Percentiles rank a stretch among this genome's conserved stretches.
These are phyloP conservation scores for Shinisaurus crocodilurus DNA, from an alignment of 2,113 vertebrate species.

Conservation along the genomic window DNA sequence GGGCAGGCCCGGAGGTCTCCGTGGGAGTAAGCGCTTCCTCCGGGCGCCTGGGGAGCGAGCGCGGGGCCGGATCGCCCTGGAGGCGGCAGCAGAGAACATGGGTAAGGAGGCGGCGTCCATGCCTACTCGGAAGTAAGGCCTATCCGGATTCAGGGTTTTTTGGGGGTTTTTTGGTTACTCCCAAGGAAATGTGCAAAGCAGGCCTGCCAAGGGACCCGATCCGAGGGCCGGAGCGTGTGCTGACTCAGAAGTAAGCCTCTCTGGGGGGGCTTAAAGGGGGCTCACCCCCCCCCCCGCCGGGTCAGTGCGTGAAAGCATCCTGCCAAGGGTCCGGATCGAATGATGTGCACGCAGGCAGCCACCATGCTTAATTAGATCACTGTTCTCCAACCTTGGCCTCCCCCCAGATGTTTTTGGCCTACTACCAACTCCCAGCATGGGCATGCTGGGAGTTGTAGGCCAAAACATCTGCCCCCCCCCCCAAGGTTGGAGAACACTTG, in stretches of 20 bases:
- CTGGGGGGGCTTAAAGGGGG: background rate
- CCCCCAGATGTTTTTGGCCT: too few species aligned
- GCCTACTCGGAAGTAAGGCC: background rate
- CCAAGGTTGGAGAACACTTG: too few species aligned
- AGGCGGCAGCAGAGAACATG: background rate
- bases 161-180: background rate
- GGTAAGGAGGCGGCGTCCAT: background rate
- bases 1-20: background rate
- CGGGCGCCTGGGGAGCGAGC: background rate
- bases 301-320: background rate
- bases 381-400: too few species aligned
- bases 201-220: too few species aligned
- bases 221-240: background rate
- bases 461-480: too few species aligned
- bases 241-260: background rate
- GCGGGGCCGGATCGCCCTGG: too few species aligned
- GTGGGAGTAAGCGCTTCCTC: background rate
- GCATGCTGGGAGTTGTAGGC: too few species aligned
- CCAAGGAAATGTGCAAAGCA: background rate
- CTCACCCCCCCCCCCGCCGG: too few species aligned
- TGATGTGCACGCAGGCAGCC: too few species aligned
- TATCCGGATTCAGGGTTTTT: background rate
- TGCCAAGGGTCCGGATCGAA: too few species aligned
- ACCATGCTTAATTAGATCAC: too few species aligned
- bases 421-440: too few species aligned